A percentile compares a stretch with the other conserved stretches of the same genome.
phyloP scores from a whole-genome alignment of 2,113 vertebrate genomes.

The Phasianus colchicus region DNA sequence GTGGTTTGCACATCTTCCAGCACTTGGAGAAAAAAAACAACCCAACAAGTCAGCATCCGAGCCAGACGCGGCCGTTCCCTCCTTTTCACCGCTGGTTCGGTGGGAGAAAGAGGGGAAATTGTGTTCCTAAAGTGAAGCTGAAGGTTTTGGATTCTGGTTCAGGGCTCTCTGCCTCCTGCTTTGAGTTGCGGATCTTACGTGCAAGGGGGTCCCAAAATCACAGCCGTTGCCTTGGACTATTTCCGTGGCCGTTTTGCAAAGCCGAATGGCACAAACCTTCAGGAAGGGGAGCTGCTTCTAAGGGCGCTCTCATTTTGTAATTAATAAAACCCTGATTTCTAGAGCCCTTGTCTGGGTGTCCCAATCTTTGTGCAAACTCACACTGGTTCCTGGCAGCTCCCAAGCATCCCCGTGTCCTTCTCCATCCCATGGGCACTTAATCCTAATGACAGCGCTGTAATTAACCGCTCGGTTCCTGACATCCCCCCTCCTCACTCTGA shows the following conservation, averaged over 20 bases:
- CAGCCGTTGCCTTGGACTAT: neutral
- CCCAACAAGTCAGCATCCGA: neutral
- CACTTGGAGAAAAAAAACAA: neutral
- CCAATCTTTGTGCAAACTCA: neutral
- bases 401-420: too few species aligned
- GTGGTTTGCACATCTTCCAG: neutral
- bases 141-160: neutral
- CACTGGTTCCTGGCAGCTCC: neutral
- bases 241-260: neutral
- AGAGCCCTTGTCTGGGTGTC: neutral
- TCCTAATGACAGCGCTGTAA: accelerated
- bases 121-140: neutral
- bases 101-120: neutral
- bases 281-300: neutral
- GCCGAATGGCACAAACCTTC: neutral
- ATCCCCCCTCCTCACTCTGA: neutral
- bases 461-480: neutral
- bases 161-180: too few species aligned
- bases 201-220: too few species aligned
- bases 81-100: neutral
- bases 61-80: accelerated
- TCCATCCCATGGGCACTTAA: neutral
- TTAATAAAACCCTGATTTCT: neutral
- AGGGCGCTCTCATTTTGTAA: neutral
- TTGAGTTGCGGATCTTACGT: too few species aligned